Evolutionary conservation across 2,113 vertebrate species (phyloP), one percentile per base, ranked within the genome.

Genomic region (Tragelaphus scriptus): DNA sequence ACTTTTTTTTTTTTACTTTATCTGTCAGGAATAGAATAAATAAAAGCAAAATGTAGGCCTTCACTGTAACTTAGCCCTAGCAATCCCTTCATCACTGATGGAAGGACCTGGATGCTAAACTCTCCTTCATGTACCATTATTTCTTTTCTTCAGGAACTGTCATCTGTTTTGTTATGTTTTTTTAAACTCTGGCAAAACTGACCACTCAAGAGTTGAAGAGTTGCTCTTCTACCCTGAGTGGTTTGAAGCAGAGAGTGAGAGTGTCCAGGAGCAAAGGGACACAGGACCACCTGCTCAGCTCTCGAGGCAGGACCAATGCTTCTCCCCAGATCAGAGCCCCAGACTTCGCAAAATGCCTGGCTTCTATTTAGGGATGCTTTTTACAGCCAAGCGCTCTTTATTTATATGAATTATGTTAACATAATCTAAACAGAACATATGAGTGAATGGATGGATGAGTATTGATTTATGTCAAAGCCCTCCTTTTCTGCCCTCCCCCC

Each of bases 21-120:
- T 85, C 88, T 9, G 2, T 55, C 71, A 77, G 86, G 36, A 95
- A 96, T 63, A 93, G 85, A 91, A 61, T 85, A 88, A 85, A 97
- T 95, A 95, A 91, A 98, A 86, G 44, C 71, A 85, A 89, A 92
- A 53, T 84, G 96, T 49, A 95, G 88, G 10, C 23, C 71, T 97
- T 61, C 51, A 16, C 71, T 95, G 1, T 91, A 94, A 97, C 91
- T 97, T 94, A 95, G 79, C 79, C 17, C 36, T 85, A 92, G 95
- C 40, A 91, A 13, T 77, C 88, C 58, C 91, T 96, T 85, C 77
- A 30, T 81, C 6, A n/a, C 28, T 86, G 58, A 88, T 28, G 23
- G 53, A 93, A 88, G 53, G 55, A 47, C 55, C 55, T 5, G 4
- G 36, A 53, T 56, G 89, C 65, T 87, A 77, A 89, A 32, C 49